Evolutionary conservation across 2,888 invertebrate species (phyloP), one percentile per base, ranked within the genome.

Genomic region (Drosophila sordidapex): DNA sequence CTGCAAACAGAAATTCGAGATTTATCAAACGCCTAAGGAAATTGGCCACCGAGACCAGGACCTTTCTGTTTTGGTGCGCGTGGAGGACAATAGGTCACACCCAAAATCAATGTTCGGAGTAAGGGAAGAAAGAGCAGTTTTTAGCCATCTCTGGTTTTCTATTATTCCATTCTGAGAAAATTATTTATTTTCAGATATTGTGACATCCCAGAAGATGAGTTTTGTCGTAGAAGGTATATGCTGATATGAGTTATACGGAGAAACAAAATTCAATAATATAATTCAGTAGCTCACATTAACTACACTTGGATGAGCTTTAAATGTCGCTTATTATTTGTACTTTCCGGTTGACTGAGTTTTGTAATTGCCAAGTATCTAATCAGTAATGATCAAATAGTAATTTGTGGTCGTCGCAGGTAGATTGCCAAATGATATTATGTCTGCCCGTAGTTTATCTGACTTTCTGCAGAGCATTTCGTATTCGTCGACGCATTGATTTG

Each of bases 1-100:
- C 64, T 65, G 43, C 52, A 76, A 81, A 72, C 65, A 74, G 61
- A 84, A 70, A 90, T 88, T 74, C 62, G 90, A 90, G 86, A 90
- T 90, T 90, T 90, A 73, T 77, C 63, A 74, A 58, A 65, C 25
- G 61, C 52, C 46, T 36, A 40, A 27, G 7, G 10, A 66, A 69
- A 70, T 74, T 57, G 65, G 61, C 68, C 52, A 61, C 33, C 67
- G 6, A 62, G 52, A 31, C 25, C 49, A 49, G 52, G 18, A 40
- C 7, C 15, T 8, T 53, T 43, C 13, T 27, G 27, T 57, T 70
- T 61, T 33, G 27, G 27, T 27, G n/a, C 38, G 38, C 38, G 18
- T 38, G 21, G 35, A 25, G 31, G 33, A 36, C 52, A 49, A 27
- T 48, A 2, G 64, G 84, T 56, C 88, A 75, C 83, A 78, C 83